Conservation (phyloP, 1,140 invertebrate genomes). For the Zaprionus nigranus region DNA sequence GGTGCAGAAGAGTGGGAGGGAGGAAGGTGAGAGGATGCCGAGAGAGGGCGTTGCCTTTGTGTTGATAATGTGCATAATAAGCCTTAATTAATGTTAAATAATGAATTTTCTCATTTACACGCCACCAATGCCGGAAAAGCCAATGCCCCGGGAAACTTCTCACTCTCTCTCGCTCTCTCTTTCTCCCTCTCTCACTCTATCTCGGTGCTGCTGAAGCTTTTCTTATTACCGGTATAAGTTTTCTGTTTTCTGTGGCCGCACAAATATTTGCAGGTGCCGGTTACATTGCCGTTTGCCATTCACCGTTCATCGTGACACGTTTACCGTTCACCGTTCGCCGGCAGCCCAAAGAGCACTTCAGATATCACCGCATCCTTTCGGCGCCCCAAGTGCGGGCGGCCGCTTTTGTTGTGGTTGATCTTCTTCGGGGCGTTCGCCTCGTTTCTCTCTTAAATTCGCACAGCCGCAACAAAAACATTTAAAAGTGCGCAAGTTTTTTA, state of each 20-base stretch:
- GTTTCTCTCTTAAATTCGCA: conserved; percentile 34
- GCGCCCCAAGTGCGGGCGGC: neutral
- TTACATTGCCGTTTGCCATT: conserved; percentile 20
- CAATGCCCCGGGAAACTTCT: conserved; percentile 32
- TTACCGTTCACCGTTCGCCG: conserved; percentile 8
- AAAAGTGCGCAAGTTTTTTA: conserved; percentile 51
- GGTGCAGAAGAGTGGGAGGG: no score
- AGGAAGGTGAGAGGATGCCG: conserved; percentile 11
- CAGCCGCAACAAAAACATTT: conserved; percentile 63
- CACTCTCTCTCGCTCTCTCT: neutral
- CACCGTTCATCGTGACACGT: conserved; percentile 12
- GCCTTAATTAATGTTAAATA: conserved; percentile 83
- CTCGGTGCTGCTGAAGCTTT: conserved; percentile 17
- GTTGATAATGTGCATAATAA: conserved; percentile 83
- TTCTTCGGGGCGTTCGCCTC: conserved; percentile 30
- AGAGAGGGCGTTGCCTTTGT: conserved; percentile 41
- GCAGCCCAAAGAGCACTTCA: conserved; percentile 11
- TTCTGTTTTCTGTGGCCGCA: conserved; percentile 41
- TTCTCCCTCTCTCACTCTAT: no score
- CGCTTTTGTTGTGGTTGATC: conserved; percentile 66
- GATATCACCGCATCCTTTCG: conserved; percentile 18
- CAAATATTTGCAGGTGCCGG: conserved; percentile 64
- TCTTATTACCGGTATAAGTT: conserved; percentile 35
- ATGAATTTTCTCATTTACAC: conserved; percentile 82
- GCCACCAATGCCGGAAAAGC: conserved; percentile 65